Conservation (phyloP, 35 echinoderm and acorn worm genomes). For the Hemicentrotus pulcherrimus region DNA sequence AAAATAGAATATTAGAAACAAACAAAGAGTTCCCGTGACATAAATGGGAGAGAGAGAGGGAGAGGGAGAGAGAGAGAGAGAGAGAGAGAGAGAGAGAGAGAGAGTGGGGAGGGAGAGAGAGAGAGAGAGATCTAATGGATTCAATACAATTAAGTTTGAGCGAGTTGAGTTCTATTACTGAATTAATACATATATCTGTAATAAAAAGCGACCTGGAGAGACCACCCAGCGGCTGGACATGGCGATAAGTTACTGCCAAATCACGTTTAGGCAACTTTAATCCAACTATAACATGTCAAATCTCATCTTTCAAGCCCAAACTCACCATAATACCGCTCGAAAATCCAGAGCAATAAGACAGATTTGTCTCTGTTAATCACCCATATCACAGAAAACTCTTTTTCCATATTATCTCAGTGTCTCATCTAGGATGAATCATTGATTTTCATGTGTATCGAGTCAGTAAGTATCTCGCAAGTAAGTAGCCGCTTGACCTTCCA, state of each 20-base stretch:
- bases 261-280: conserved; percentile 4
- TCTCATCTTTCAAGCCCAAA: background rate
- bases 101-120: too few relatives aligned
- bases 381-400: background rate
- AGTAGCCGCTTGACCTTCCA: conserved; percentile 23
- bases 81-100: too few relatives aligned
- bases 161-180: background rate
- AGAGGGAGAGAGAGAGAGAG: too few relatives aligned
- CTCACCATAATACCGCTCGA: background rate
- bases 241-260: background rate
- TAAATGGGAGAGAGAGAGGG: too few relatives aligned
- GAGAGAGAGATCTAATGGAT: too few relatives aligned
- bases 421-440: background rate
- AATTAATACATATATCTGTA: background rate
- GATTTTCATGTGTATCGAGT: background rate
- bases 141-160: too few relatives aligned
- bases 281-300: background rate
- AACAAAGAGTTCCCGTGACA: too few relatives aligned
- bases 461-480: background rate
- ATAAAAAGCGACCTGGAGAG: background rate
- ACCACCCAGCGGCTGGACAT: background rate
- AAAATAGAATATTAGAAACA: too few relatives aligned
- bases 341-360: conserved; percentile 6
- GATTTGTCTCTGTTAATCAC: background rate
- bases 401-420: background rate